Evolutionary conservation across 2,797 vertebrate genomes (phyloP), one percentile per base, ranked within the genome.

Genomic region (Limosa lapponica): DNA sequence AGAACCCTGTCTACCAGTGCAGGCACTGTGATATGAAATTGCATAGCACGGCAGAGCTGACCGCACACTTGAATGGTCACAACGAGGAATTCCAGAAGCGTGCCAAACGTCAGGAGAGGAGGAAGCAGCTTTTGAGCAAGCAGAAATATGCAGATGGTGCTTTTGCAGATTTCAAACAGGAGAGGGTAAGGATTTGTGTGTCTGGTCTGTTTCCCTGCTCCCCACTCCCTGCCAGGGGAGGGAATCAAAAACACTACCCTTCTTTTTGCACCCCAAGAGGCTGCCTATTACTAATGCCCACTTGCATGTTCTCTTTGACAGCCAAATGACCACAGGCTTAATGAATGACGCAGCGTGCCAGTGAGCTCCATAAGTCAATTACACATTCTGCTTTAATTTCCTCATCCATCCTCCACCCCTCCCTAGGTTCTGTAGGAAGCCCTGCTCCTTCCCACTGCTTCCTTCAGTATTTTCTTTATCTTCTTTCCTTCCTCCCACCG

Each of bases 21-120:
- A 99, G 98, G 95, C 99, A 99, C 97, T 99, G 99, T 93, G 99
- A 99, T 95, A 98, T 98, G 32, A 99, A 99, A 97, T 98, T 99
- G 97, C 98, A 99, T 95, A 98, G 98, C 90, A 99, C 98, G 9
- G 98, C 98, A 13, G 98, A 98, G 92, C 98, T 99, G 96, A 99
- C 99, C 14, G 82, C 98, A 37, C 99, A 99, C 97, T 99, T 99
- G 93, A 98, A 98, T 90, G 97, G 98, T 94, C 99, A 99, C 98
- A 99, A 99, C 32, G 99, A 99, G 89, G 99, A 99, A 95, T 99
- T 99, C 98, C 98, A 99, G 98, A 99, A 99, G 98, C 98, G 98
- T 97, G 99, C 98, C 94, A 99, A 99, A 98, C 98, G 98, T 91
- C 98, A 99, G 83, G 99, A 99, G 96, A 98, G 98, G 94, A 98